A percentile compares a stretch with the other conserved stretches of the same genome.
phyloP scores from a whole-genome alignment of 2,888 invertebrate species.

The Helobdella robusta region DNA sequence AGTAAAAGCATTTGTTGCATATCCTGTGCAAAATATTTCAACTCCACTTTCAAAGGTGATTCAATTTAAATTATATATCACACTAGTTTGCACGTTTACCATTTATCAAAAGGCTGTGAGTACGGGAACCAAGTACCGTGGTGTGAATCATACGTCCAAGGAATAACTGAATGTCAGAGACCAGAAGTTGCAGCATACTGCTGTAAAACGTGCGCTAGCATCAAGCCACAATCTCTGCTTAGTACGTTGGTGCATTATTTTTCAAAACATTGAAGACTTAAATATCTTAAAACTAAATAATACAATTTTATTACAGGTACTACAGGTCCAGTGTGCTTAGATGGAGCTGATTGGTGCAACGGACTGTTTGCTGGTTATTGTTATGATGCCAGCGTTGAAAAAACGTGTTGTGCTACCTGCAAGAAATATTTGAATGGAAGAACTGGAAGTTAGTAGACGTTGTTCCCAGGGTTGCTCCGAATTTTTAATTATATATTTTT shows the following conservation, averaged over 20 bases:
- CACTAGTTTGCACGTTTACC: too few relatives aligned
- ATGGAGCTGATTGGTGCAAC: constrained; percentile 16
- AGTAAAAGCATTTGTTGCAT: constrained; percentile 10
- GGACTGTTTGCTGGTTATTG: constrained; percentile 14
- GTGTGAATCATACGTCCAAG: constrained; percentile 24
- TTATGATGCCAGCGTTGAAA: constrained; percentile 12
- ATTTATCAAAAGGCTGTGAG: constrained; percentile 28
- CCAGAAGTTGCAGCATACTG: constrained; percentile 23
- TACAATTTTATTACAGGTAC: too few relatives aligned
- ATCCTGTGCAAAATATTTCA: constrained; percentile 17
- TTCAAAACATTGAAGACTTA: too few relatives aligned
- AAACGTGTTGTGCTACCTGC: constrained; percentile 27
- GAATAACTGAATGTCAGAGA: constrained; percentile 8
- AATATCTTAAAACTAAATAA: too few relatives aligned
- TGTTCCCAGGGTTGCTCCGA: too few relatives aligned
- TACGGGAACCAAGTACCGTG: constrained; percentile 25
- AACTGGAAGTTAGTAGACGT: constrained; percentile 1
- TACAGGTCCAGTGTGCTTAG: too few relatives aligned
- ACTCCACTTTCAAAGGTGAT: not conserved
- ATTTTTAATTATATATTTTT: too few relatives aligned
- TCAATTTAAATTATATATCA: too few relatives aligned
- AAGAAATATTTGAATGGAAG: not conserved
- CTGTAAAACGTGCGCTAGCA: constrained; percentile 20
- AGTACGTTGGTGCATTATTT: too few relatives aligned
- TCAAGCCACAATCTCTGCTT: too few relatives aligned